Conservation (phyloP, 1,140 invertebrate species). For the Aphelenchoides avenae region DNA sequence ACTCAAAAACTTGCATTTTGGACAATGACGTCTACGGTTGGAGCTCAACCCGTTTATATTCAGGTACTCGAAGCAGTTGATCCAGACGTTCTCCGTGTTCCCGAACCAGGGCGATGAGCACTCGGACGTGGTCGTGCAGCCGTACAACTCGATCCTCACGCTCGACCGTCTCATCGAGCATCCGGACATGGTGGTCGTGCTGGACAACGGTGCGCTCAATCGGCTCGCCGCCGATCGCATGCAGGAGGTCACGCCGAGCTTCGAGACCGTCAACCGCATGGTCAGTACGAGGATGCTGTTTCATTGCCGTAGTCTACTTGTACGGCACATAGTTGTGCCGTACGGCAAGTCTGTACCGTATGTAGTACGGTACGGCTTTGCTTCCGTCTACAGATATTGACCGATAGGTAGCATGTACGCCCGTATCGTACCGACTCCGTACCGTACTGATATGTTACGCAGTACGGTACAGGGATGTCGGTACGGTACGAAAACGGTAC, state of each 20-base stretch:
- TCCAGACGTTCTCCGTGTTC: conserved; percentile 98
- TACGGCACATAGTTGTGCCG: too few species aligned
- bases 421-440: too few species aligned
- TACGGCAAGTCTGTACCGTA: too few species aligned
- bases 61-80: conserved; percentile 88
- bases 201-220: conserved; percentile 95
- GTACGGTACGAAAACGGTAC: neutral
- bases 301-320: neutral
- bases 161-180: conserved; percentile 87
- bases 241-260: conserved; percentile 89
- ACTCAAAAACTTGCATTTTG: too few species aligned
- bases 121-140: conserved; percentile 96
- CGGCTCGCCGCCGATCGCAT: conserved; percentile 80
- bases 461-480: too few species aligned
- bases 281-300: conserved; percentile 63
- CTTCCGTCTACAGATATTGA: too few species aligned
- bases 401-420: too few species aligned
- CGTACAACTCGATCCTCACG: conserved; percentile 94
- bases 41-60: conserved; percentile 16
- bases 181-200: conserved; percentile 92
- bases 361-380: too few species aligned
- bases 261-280: conserved; percentile 92
- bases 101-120: conserved; percentile 74
- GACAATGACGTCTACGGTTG: neutral
- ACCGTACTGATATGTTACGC: too few species aligned